Conservation (phyloP, 2,113 vertebrate species). For the rat (Rattus norvegicus) region GRCr8 NC_086022.1:72173501-72174000, state of each 20-base stretch:
- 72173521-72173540: constrained; percentile 98
- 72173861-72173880: constrained; percentile 99
- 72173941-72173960: neutral
- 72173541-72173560: constrained; percentile 96
- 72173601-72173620: constrained; percentile 76
- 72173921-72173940: neutral
- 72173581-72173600: constrained; percentile 99
- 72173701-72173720: constrained; percentile 42
- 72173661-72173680: neutral
- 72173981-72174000: neutral
- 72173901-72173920: constrained; percentile 55
- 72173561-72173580: constrained; percentile 98
- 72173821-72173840: neutral
- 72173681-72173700: neutral
- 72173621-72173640: constrained; percentile 20
- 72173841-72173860: constrained; percentile 95
- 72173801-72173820: neutral
- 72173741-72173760: neutral
- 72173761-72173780: neutral
- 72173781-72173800: neutral
- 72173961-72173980: neutral
- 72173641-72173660: neutral
- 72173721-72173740: neutral
- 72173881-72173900: constrained; percentile 94
- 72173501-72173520: constrained; percentile 99